A percentile compares a stretch with the other conserved stretches of the same genome.
These are phyloP conservation scores for Drosophila ustulata DNA, from an alignment of 2,888 invertebrate genomes.

Conservation along the genomic window DNA sequence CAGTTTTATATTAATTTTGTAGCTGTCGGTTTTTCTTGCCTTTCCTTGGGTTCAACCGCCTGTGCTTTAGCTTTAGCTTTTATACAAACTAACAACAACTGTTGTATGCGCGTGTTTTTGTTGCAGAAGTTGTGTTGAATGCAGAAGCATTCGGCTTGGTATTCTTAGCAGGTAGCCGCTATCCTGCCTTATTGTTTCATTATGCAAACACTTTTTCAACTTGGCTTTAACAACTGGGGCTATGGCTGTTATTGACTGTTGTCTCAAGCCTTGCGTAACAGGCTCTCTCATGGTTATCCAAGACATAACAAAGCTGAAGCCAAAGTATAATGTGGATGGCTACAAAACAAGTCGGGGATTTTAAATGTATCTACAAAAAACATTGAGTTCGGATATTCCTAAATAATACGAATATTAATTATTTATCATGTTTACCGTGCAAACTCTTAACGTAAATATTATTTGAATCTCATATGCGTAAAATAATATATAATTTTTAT, in stretches of 20 bases:
- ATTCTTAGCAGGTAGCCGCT: slow-evolving; percentile 24
- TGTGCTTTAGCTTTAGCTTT: slow-evolving; percentile 35
- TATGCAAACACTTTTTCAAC: slow-evolving; percentile 46
- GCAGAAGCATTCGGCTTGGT: slow-evolving; percentile 6
- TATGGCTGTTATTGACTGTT: slow-evolving; percentile 21
- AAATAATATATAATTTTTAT: slow-evolving; percentile 23
- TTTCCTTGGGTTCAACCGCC: slow-evolving; percentile 35
- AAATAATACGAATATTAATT: slow-evolving; percentile 2
- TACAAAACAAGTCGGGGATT: not conserved
- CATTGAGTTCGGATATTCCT: not conserved
- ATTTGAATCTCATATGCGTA: not conserved
- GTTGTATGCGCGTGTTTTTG: slow-evolving; percentile 9
- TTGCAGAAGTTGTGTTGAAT: slow-evolving; percentile 4
- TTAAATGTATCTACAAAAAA: not conserved
- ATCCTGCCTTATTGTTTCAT: slow-evolving; percentile 38
- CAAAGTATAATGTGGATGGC: not conserved
- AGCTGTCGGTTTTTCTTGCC: slow-evolving; percentile 10
- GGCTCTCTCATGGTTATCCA: not conserved
- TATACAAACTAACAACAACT: slow-evolving; percentile 37
- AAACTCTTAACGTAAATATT: not conserved
- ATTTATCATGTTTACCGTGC: not conserved
- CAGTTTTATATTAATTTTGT: slow-evolving; percentile 62
- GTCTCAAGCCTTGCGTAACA: not conserved
- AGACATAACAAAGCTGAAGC: slow-evolving; percentile 5
- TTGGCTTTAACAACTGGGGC: slow-evolving; percentile 27